These are phyloP conservation scores for Cydia splendana DNA, from an alignment of 1,140 invertebrate genomes.

Conservation along the genomic window DNA sequence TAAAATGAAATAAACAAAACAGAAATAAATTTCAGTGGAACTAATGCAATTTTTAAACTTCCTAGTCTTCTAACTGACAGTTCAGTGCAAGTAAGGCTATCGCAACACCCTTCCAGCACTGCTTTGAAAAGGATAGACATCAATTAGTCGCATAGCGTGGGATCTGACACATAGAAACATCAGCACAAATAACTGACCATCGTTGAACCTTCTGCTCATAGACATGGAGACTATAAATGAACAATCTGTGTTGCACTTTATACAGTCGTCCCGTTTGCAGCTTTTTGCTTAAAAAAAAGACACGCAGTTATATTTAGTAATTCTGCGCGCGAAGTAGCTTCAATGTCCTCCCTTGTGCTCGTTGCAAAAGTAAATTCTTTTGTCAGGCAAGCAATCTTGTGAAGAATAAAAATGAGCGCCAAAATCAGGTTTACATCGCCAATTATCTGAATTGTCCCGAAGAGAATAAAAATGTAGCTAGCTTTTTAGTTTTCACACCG, in stretches of 20 bases:
- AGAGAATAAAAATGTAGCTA: background rate
- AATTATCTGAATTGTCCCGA: background rate
- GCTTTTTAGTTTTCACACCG: background rate
- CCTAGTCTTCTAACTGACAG: background rate
- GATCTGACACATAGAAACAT: too few species aligned
- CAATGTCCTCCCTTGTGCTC: background rate
- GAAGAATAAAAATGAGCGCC: background rate
- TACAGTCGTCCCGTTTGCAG: background rate
- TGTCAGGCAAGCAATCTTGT: background rate
- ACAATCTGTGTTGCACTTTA: background rate
- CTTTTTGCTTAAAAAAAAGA: constrained; percentile 5
- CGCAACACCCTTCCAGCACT: background rate
- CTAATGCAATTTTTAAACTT: background rate
- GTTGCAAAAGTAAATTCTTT: background rate
- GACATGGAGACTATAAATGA: background rate
- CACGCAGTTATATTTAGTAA: constrained; percentile 11
- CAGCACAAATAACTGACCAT: too few species aligned
- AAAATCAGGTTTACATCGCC: background rate
- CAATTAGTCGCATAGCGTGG: background rate
- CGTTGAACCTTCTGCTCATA: background rate
- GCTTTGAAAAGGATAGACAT: background rate
- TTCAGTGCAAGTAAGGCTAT: background rate
- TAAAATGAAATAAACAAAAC: too few species aligned
- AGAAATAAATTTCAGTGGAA: too few species aligned
- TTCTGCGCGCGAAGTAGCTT: constrained; percentile 7